Percentiles rank a stretch among this genome's conserved stretches.
These are phyloP conservation scores for Patiria miniata DNA, from an alignment of 35 echinoderm and acorn worm species.

Conservation along the genomic window DNA sequence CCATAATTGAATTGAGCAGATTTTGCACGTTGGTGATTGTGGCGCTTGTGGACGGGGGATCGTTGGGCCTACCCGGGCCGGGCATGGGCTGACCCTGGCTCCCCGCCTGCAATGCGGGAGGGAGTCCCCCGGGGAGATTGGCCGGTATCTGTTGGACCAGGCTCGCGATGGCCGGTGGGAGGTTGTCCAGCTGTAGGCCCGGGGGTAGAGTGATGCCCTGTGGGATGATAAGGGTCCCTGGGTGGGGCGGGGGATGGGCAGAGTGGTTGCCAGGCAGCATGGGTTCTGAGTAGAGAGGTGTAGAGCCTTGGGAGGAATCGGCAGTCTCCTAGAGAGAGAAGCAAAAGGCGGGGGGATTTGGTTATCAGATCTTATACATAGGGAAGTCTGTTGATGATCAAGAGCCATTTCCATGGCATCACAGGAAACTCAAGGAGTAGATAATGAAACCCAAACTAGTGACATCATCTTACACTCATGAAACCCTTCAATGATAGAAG, in stretches of 20 bases:
- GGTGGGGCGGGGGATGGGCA: neutral
- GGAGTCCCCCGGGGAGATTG: neutral
- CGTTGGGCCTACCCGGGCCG: constrained; percentile 16
- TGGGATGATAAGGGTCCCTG: neutral
- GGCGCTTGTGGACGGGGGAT: constrained; percentile 50
- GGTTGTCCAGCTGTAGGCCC: constrained; percentile 17
- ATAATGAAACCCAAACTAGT: too few relatives aligned
- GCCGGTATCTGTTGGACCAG: constrained; percentile 33
- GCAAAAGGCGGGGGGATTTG: neutral
- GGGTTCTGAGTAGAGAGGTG: constrained; percentile 15
- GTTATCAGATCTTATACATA: too few relatives aligned
- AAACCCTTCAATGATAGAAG: too few relatives aligned
- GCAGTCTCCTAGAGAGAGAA: neutral
- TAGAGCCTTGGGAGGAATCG: neutral
- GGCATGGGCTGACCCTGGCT: constrained; percentile 11
- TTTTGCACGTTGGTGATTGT: constrained; percentile 76
- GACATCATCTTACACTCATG: too few relatives aligned
- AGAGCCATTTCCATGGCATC: too few relatives aligned
- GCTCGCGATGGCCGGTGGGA: constrained; percentile 20
- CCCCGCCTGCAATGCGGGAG: neutral
- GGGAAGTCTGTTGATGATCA: too few relatives aligned
- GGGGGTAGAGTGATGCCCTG: constrained; percentile 2
- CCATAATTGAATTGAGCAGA: constrained; percentile 61
- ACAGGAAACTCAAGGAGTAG: too few relatives aligned
- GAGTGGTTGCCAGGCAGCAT: neutral